Evolutionary conservation across 2,113 vertebrate genomes (phyloP), one percentile per base, ranked within the genome.

Genomic region (Melanocharis versteri): DNA sequence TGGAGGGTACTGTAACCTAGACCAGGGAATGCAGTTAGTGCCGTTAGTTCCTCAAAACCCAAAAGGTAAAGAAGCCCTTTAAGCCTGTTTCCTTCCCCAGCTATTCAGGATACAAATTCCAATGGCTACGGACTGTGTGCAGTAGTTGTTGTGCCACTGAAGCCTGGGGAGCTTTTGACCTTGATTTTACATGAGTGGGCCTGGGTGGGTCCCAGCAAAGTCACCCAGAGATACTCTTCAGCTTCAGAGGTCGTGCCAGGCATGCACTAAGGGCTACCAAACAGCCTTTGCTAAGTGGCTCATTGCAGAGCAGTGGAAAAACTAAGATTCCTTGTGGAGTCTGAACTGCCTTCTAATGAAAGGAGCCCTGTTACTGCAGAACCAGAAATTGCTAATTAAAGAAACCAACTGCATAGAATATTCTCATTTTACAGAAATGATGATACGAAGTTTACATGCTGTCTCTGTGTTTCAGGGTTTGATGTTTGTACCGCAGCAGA

Each of bases 91-190:
- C 31, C 10, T 51, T 89, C 83, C 35, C 28, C 28, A 39, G 0
- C 21, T 53, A 0, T 31, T 57, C 1, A 2, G 33, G 26, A 13
- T 15, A 8, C 27, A 13, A 90, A 76, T 66, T 61, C 24, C 30
- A n/a, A 0, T 37, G 70, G 30, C 3, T 33, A 17, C 1, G 1
- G 28, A 16, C 19, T 21, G 15, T 19, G 10, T 30, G 27, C 31
- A 28, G 12, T 10, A 33, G 27, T 30, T 86, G 33, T 76, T 65
- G 15, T 0, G 3, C 24, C 31, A 14, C 42, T 56, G 71, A 54
- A 80, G 27, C 39, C 39, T 58, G 21, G n/a, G n/a, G 16, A 54
- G 15, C 40, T 85, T 89, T 78, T 62, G 66, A 39, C n/a, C 40
- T 35, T 35, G 53, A 30, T 94, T 89, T 87, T 80, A 42, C 23